phyloP scores from a whole-genome alignment of 2,113 vertebrate species.

The Tachysurus vachellii region DNA sequence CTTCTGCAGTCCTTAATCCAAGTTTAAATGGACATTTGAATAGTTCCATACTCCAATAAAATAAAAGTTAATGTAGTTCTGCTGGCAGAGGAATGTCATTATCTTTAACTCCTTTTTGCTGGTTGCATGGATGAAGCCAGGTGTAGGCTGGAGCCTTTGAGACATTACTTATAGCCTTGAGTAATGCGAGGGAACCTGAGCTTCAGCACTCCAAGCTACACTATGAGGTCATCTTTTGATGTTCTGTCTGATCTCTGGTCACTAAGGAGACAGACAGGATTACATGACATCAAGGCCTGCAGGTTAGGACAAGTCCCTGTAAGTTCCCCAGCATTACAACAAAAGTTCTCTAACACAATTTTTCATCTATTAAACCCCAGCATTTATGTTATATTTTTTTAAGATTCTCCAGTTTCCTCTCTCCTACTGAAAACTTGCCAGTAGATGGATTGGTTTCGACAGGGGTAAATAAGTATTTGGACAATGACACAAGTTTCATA shows the following conservation, averaged over 20 bases:
- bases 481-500: too few species aligned
- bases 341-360: background rate
- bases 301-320: conserved; percentile 22
- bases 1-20: background rate
- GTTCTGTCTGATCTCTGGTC: conserved; percentile 51
- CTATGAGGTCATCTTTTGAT: conserved; percentile 47
- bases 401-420: background rate
- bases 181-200: conserved; percentile 38
- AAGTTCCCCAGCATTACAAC: background rate
- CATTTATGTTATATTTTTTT: background rate
- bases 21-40: background rate
- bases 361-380: background rate
- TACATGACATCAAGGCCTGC: conserved; percentile 38
- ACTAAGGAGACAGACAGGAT: conserved; percentile 35
- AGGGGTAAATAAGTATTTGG: background rate
- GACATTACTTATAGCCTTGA: conserved; percentile 36
- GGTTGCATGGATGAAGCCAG: conserved; percentile 3
- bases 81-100: background rate
- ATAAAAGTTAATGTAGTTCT: conserved; percentile 1
- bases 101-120: background rate
- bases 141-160: background rate
- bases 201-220: conserved; percentile 5
- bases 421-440: background rate
- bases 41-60: conserved; percentile 4
- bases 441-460: background rate